Base-by-base conservation (phyloP, 2,888 invertebrate genomes). In the Tanypteryx hageni region DNA sequence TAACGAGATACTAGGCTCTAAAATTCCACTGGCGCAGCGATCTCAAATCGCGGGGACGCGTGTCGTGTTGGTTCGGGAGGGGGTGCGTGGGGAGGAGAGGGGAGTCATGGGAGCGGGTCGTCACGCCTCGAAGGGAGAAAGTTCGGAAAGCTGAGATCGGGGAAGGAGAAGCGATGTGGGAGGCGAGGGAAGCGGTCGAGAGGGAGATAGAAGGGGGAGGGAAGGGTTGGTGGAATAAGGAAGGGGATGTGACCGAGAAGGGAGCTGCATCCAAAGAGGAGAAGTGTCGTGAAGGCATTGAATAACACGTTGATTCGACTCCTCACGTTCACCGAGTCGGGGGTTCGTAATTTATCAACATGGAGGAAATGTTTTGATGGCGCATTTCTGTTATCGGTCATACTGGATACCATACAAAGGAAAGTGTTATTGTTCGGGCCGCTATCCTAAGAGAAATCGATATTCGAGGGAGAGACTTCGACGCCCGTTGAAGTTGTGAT, bases 91-190 rank as follows among this genome's bases (percentile, higher is more conserved):
- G n/a, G 58, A 58, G 59, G 85, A 85, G 59, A 22, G 14, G 22
- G 85, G 10, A 22, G 16, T n/a, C 2, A 16, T 16, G 58, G 61
- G 13, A 31, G 59, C 27, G 27, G 31, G 61, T 86, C 27, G 61
- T 61, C 16, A 61, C 61, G 61, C 61, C 31, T 89, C 64, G 18
- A 31, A 44, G 64, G 89, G 89, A 68, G 89, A 89, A 89, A 89
- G 89, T 89, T 64, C 68, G 18, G n/a, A n/a, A 16, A 64, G 61
- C 31, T 44, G 89, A 11, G 61, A 10, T 57, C 56, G 2, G 18
- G 57, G n/a, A 13, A 57, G 11, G 18, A n/a, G 4, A 16, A 13
- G 83, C 44, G 57, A 56, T n/a, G 56, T 1, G 83, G 0, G 14
- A 56, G 44, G 57, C 4, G n/a, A 14, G 31, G 44, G 44, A 5